Conservation (phyloP, 2,113 vertebrate genomes). For the Passer montanus region DNA sequence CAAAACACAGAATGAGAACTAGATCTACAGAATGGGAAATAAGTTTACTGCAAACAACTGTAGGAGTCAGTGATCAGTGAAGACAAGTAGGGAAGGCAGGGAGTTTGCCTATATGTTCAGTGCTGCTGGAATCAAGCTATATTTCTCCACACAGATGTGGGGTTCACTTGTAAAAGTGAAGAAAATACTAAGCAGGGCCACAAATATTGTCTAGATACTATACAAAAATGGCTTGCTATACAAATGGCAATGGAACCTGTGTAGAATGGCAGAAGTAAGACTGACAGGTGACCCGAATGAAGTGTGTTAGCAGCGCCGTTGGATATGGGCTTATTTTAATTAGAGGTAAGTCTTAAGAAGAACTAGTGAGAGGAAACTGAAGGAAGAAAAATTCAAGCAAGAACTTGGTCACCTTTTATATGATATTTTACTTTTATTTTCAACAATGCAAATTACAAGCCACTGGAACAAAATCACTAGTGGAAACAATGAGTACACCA, state of each 20-base stretch:
- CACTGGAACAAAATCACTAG: not conserved
- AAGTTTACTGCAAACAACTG: not conserved
- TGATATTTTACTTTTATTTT: not conserved
- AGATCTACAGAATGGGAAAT: not conserved
- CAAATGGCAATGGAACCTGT: not conserved
- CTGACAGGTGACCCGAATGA: not conserved
- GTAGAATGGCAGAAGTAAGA: not conserved
- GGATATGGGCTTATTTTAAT: not conserved
- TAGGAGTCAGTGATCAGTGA: not conserved
- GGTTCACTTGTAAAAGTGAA: not conserved
- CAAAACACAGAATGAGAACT: not conserved
- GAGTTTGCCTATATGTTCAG: not conserved
- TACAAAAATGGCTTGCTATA: not conserved
- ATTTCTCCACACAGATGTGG: not conserved
- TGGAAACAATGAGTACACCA: not conserved
- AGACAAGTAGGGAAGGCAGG: not conserved
- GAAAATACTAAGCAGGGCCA: not conserved
- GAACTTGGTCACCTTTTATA: not conserved
- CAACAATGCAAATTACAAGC: not conserved
- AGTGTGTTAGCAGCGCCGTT: not conserved
- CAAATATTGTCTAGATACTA: not conserved
- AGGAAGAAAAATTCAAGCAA: not conserved
- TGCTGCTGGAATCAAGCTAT: not conserved
- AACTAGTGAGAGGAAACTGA: not conserved
- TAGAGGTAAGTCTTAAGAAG: not conserved